phyloP scores from a whole-genome alignment of 2,888 invertebrate species.

The Venusia cambrica region DNA sequence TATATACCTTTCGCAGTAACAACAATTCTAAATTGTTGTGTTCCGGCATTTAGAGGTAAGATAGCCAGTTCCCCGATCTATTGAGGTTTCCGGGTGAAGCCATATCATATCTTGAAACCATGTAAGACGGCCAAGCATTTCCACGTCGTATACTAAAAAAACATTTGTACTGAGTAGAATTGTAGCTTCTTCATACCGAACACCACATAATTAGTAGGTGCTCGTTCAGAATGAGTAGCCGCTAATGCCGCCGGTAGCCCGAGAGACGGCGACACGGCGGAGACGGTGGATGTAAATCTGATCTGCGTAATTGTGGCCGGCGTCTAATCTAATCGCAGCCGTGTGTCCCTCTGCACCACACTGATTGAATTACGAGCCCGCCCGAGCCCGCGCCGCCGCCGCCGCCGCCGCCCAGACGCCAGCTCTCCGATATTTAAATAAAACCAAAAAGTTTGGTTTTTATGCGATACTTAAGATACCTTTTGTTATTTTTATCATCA shows the following conservation, averaged over 20 bases:
- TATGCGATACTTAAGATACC: no score
- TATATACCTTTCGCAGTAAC: no score
- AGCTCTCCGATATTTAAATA: conserved; percentile 12
- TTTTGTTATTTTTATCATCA: no score
- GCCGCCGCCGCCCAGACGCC: conserved; percentile 31
- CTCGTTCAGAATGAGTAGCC: conserved; percentile 5
- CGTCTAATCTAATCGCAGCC: conserved; percentile 73
- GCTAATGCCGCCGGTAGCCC: conserved; percentile 13
- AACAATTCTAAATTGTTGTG: no score
- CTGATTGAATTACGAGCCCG: conserved; percentile 68
- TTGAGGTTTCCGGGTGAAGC: no score
- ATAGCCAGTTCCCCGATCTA: no score
- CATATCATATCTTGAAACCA: no score
- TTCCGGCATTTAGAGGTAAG: no score
- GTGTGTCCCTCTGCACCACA: conserved; percentile 68
- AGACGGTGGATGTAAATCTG: conserved; percentile 67
- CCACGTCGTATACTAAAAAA: no score
- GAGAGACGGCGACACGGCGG: conserved; percentile 20
- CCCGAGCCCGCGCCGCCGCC: conserved; percentile 33
- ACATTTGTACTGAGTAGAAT: not conserved
- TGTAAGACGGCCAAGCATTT: no score
- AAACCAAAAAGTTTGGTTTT: conserved; percentile 16
- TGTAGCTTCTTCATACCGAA: conserved; percentile 1
- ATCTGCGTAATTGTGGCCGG: conserved; percentile 77
- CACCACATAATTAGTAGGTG: not conserved